Evolutionary conservation across 2,797 vertebrate genomes (phyloP).

Genomic region (Gephyroberyx darwinii): DNA sequence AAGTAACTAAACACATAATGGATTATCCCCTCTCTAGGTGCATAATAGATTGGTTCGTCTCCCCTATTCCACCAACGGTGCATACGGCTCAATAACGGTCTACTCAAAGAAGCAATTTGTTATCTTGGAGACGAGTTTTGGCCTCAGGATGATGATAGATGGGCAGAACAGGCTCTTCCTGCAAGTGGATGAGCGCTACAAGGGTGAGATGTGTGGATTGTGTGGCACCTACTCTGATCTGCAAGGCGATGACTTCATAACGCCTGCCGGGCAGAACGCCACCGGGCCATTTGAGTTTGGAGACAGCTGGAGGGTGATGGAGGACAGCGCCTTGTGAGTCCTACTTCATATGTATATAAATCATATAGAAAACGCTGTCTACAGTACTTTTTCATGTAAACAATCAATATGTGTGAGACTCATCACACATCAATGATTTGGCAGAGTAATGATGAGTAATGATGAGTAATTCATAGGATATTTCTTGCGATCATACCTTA

Average conservation of each 20-base stretch:
- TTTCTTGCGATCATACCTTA: too few relatives aligned
- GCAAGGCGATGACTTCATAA: slow-evolving; percentile 83
- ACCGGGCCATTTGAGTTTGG: slow-evolving; percentile 80
- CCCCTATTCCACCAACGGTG: slow-evolving; percentile 66
- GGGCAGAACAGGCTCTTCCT: slow-evolving; percentile 82
- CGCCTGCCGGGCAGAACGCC: slow-evolving; percentile 72
- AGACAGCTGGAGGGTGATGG: slow-evolving; percentile 82
- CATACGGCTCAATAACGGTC: slow-evolving; percentile 64
- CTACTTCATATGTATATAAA: background rate
- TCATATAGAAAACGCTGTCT: too few relatives aligned
- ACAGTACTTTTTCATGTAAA: too few relatives aligned
- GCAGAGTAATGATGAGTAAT: too few relatives aligned
- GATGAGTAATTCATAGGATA: too few relatives aligned
- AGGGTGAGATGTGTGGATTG: slow-evolving; percentile 82
- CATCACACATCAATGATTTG: too few relatives aligned
- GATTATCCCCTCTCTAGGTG: slow-evolving; percentile 69
- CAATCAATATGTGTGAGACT: too few relatives aligned
- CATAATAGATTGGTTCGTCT: slow-evolving; percentile 61
- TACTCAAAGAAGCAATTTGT: slow-evolving; percentile 59
- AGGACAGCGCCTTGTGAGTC: slow-evolving; percentile 77
- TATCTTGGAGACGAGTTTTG: slow-evolving; percentile 79
- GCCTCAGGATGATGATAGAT: slow-evolving; percentile 83
- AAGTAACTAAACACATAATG: background rate
- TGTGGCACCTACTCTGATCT: slow-evolving; percentile 85
- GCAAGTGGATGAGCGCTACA: slow-evolving; percentile 83